Base-by-base conservation (phyloP, 2,113 vertebrate genomes). In the Istiophorus platypterus region DNA sequence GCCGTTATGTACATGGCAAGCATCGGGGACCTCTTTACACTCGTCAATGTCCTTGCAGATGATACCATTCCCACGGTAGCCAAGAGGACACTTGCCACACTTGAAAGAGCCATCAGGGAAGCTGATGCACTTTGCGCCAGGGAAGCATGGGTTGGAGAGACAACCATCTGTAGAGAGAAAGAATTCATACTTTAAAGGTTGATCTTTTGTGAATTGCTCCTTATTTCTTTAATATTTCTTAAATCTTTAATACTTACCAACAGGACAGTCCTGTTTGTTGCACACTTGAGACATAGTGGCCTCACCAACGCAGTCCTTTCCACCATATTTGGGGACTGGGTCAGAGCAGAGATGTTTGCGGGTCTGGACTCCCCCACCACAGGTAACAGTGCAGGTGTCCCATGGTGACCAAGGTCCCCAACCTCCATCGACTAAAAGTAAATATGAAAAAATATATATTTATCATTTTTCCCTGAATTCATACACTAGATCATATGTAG, bases 391-490 rank as follows among this genome's bases (percentile, higher is more conserved):
- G 84, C 98, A 99, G 83, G 94, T 93, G 86, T 97, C 96, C 98
- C 98, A 99, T 0, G 91, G 96, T 75, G 98, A 98, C 98, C 98
- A 99, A 22, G 97, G 97, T 59, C 98, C 98, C 98, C 98, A 99
- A 62, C 96, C 96, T 78, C 98, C 98, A 87, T 98, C 95, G 86
- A 99, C 98, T 99, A 47, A 70, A 94, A 37, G n/a, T 64, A 27
- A 49, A 52, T 54, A 20, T 9, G 7, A 58, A 3, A 42, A 66
- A 70, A 79, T 0, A 3, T 72, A 61, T 49, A 51, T 0, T 66
- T 0, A 73, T 71, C 51, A 62, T 79, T 17, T n/a, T 49, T 5
- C 5, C 9, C 17, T 66, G 15, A 74, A 61, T 20, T 26, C 0
- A 59, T 24, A 27, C 24, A 58, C 7, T 26, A 4, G 24, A 10